phyloP scores from a whole-genome alignment of 2,797 vertebrate genomes.

The Enteromius paludinosus region DNA sequence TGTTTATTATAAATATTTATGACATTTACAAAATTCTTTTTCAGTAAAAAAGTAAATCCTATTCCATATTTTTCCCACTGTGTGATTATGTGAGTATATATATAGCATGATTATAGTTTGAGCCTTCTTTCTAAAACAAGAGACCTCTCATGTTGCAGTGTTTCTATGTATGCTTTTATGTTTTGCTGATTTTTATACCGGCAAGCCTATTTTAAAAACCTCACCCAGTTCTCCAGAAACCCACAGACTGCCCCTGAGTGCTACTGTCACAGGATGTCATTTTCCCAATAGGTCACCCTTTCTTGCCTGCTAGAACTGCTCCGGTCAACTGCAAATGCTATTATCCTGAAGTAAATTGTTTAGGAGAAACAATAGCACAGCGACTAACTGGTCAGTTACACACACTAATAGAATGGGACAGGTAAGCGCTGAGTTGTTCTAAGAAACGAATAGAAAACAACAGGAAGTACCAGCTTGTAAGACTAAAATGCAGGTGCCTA shows the following conservation, averaged over 20 bases:
- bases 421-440: not conserved
- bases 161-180: not conserved
- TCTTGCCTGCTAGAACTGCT: constrained; percentile 9
- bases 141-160: not conserved
- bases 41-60: not conserved
- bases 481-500: not conserved
- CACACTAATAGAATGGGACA: constrained; percentile 24
- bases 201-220: not conserved
- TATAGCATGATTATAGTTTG: not conserved
- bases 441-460: not conserved
- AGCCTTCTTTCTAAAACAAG: not conserved
- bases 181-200: not conserved
- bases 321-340: constrained; percentile 23
- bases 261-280: not conserved
- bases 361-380: constrained; percentile 29
- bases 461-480: constrained; percentile 13
- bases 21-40: not conserved
- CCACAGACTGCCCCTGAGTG: not conserved
- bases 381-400: constrained; percentile 19
- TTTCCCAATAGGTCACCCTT: constrained; percentile 29
- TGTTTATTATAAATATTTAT: not conserved
- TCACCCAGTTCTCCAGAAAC: not conserved
- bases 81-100: not conserved
- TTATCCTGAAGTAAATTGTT: constrained; percentile 29
- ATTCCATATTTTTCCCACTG: not conserved